A percentile compares a stretch with the other conserved stretches of the same genome.
Conservation (phyloP, 2,888 invertebrate species). For the Meiosimyza decipiens region DNA sequence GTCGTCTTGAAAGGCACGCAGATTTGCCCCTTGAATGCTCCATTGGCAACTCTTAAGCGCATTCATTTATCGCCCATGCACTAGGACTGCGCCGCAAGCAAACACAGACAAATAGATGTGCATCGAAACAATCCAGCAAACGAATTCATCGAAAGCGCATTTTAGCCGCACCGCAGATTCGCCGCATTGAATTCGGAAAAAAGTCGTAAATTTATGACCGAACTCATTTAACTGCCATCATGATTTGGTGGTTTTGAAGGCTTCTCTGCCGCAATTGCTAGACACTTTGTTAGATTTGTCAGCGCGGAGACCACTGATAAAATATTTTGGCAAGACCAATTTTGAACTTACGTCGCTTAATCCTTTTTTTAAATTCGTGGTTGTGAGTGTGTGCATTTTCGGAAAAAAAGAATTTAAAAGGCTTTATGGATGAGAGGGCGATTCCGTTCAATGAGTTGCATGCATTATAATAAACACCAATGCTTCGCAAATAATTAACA, state of each 20-base stretch:
- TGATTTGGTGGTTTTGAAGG: conserved; percentile 8
- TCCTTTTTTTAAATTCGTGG: no score
- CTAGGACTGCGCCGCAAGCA: neutral
- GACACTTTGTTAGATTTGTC: conserved; percentile 18
- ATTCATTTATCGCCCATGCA: conserved; percentile 4
- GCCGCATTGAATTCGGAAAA: conserved; percentile 35
- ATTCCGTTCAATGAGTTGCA: no score
- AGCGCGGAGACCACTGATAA: conserved; percentile 37
- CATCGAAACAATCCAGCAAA: conserved; percentile 8
- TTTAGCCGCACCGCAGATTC: conserved; percentile 42
- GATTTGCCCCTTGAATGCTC: conserved; percentile 42
- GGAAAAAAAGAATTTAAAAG: no score
- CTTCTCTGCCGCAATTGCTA: conserved; percentile 18
- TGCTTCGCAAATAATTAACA: no score
- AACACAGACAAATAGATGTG: conserved; percentile 10
- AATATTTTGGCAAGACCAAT: conserved; percentile 35
- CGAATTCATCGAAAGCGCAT: conserved; percentile 37
- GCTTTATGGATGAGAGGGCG: no score
- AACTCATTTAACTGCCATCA: conserved; percentile 31
- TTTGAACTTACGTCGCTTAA: neutral
- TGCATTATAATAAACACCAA: no score
- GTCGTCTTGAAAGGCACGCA: conserved; percentile 39
- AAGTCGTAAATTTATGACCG: conserved; percentile 43
- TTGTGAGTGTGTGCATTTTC: no score
- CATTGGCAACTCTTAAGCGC: conserved; percentile 24